Evolutionary conservation across 1,140 invertebrate genomes (phyloP), one percentile per base, ranked within the genome.

Genomic region (Rhyacophila brunnea): DNA sequence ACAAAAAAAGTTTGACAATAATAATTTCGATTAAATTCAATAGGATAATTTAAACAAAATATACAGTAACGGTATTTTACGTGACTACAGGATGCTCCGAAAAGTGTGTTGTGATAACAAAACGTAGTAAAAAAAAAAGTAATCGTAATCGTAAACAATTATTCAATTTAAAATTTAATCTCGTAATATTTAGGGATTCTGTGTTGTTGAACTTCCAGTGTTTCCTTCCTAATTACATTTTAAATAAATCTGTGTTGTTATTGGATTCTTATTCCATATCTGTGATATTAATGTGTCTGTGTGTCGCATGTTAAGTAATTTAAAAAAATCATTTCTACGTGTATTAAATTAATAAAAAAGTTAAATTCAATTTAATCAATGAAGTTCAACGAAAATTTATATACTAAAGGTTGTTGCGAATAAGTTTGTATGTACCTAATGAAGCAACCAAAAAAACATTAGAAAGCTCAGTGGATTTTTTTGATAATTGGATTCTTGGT

Each of bases 231-330:
- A 46, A 50, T 51, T 56, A 43, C 47, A 32, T 45, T 18, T 47
- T 50, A 60, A 55, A 52, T 50, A 46, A 38, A 20, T 55, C 52
- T 44, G 43, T 62, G 45, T 55, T 55, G 23, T 48, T 17, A 48
- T 57, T 56, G 53, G 53, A 57, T 61, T 61, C 46, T 50, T 61
- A 61, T 61, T 61, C 52, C 52, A 50, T 61, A 61, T 62, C 60
- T 62, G 60, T 62, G 60, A 62, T 62, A 57, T 57, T 47, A 50
- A 34, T 38, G 47, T 56, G 52, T 57, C 34, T 46, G 44, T 47
- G 53, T 56, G 28, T 49, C 11, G 3, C 36, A 56, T 43, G 20
- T 43, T 40, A 40, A 40, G 38, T 40, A 6, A 40, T 40, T 40
- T n/a, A n/a, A 40, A n/a, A 40, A 13, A 40, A 40, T 40, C 11